Evolutionary conservation across 2,113 vertebrate genomes (phyloP).

Genomic region (Uropsilus gracilis): DNA sequence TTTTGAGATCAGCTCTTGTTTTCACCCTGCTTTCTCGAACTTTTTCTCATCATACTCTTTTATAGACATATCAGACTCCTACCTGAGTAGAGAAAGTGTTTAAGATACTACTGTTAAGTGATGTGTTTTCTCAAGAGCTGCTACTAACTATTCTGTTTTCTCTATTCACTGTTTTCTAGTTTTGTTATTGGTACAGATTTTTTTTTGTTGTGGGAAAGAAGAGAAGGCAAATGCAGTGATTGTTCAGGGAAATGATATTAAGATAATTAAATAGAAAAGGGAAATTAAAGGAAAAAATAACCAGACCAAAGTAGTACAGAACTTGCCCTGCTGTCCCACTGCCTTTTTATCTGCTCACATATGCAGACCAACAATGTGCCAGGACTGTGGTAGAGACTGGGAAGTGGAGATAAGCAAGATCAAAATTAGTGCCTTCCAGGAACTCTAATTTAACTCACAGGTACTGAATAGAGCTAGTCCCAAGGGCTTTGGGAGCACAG

Average conservation of each 20-base stretch:
- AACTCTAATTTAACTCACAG: not conserved
- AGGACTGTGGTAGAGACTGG: fast-evolving
- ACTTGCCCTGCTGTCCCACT: not conserved
- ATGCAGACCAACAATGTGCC: not conserved
- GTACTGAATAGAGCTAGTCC: not conserved
- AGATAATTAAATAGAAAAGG: not conserved
- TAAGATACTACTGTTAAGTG: not conserved
- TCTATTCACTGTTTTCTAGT: not conserved
- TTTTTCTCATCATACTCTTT: not conserved
- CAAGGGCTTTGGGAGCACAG: not conserved
- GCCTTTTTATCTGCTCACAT: too few relatives aligned
- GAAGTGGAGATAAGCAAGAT: not conserved
- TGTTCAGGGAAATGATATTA: not conserved
- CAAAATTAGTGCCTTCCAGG: not conserved
- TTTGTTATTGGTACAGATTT: not conserved
- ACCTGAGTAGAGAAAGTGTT: not conserved
- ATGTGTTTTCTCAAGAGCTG: not conserved
- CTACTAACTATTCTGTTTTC: not conserved
- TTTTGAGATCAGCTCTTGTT: not conserved
- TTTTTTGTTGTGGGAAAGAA: not conserved
- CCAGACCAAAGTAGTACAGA: not conserved
- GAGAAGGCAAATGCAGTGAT: not conserved
- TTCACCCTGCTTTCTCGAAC: not conserved
- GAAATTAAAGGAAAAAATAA: not conserved
- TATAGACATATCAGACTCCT: not conserved